These are phyloP conservation scores for Nephrotoma guestfalica DNA, from an alignment of 2,888 invertebrate species.

Conservation along the genomic window DNA sequence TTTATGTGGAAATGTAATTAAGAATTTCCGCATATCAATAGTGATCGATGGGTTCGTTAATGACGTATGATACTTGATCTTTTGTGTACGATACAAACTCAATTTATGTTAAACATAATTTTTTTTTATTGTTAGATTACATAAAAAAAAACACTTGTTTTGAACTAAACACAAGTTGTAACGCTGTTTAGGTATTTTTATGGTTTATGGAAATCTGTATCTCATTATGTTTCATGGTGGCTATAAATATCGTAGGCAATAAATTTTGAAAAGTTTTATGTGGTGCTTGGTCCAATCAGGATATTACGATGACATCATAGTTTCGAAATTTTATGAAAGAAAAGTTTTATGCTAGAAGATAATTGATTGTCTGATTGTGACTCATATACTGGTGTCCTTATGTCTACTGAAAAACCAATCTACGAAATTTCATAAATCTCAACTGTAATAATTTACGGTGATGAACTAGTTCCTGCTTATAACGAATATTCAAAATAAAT, in stretches of 20 bases:
- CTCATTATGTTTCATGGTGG: neutral
- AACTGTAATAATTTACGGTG: too few relatives aligned
- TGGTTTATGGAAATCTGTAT: neutral
- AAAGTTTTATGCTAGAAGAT: neutral
- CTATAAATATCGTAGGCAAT: neutral
- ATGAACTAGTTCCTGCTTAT: too few relatives aligned
- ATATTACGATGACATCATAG: neutral
- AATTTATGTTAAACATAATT: neutral
- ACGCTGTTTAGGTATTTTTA: neutral
- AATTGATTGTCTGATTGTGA: too few relatives aligned
- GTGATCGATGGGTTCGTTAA: neutral
- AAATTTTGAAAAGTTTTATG: neutral
- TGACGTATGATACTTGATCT: neutral
- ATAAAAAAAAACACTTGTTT: neutral
- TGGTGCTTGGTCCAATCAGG: neutral
- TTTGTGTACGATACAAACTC: neutral
- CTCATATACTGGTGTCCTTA: too few relatives aligned
- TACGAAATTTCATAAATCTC: too few relatives aligned
- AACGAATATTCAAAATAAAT: too few relatives aligned
- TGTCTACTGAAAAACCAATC: too few relatives aligned
- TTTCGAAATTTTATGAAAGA: neutral
- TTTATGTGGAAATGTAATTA: neutral
- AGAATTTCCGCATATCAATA: neutral
- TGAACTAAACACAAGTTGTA: neutral
- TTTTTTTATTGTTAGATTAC: neutral